A percentile compares a stretch with the other conserved stretches of the same genome.
phyloP scores from a whole-genome alignment of 2,888 invertebrate genomes.

The Ceratothoa steindachneri region DNA sequence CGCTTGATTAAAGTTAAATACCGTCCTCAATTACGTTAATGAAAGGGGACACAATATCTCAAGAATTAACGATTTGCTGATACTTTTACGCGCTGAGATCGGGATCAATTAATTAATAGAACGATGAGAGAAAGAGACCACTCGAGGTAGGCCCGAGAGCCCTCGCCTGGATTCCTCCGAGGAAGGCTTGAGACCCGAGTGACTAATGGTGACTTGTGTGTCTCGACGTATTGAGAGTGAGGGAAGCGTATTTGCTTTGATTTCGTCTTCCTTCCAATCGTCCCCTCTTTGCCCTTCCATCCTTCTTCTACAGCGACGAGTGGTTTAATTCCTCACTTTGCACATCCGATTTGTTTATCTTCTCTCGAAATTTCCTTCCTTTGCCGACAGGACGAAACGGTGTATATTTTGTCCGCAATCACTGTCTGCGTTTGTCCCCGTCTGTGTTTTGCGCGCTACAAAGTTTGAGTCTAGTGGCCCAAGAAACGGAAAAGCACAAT shows the following conservation, averaged over 20 bases:
- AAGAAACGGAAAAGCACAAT: no score
- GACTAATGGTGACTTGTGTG: slow-evolving; percentile 5
- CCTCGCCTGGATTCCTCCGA: neutral
- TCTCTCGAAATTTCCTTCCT: no score
- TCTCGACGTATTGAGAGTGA: neutral
- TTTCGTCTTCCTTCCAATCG: neutral
- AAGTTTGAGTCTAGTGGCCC: no score
- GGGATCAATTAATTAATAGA: neutral
- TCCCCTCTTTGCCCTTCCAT: neutral
- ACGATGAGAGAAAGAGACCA: neutral
- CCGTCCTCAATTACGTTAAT: no score
- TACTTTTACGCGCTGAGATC: neutral
- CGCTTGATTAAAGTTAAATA: no score
- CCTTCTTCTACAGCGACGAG: neutral
- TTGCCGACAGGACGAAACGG: no score
- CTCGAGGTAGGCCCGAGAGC: neutral
- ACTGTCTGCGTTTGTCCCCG: no score
- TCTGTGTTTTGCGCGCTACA: no score
- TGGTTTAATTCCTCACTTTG: neutral
- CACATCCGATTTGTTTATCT: neutral
- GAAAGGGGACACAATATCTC: no score
- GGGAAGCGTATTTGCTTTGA: slow-evolving; percentile 1
- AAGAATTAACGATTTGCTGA: neutral
- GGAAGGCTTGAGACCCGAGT: neutral
- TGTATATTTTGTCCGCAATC: no score